phyloP scores from a whole-genome alignment of 2,113 vertebrate species.

The Todiramphus chloris region DNA sequence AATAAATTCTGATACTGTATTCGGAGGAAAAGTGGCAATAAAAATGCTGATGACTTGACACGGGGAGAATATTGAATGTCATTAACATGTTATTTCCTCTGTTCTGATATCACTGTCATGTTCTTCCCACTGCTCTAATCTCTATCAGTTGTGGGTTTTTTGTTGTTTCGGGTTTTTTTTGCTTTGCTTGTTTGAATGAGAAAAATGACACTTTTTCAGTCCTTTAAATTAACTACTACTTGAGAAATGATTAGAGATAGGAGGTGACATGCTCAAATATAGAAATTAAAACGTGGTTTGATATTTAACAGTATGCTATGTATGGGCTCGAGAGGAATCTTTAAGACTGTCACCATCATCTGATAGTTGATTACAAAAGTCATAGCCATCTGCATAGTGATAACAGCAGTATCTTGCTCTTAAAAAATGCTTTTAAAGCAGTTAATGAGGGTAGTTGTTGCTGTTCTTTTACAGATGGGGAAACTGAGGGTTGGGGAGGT shows the following conservation, averaged over 20 bases:
- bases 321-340: not conserved
- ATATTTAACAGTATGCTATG: slow-evolving; percentile 3
- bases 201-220: slow-evolving; percentile 57
- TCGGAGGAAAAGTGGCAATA: slow-evolving; percentile 80
- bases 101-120: slow-evolving; percentile 74
- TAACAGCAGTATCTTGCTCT: not conserved
- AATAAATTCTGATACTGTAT: slow-evolving; percentile 86
- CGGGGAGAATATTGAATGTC: slow-evolving; percentile 79
- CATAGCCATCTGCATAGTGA: slow-evolving; percentile 5
- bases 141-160: slow-evolving; percentile 26
- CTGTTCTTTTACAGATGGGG: not conserved
- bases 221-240: slow-evolving; percentile 65
- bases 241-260: slow-evolving; percentile 41
- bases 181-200: slow-evolving; percentile 52
- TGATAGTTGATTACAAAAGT: not conserved
- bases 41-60: slow-evolving; percentile 84
- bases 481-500: not conserved
- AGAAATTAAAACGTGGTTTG: slow-evolving; percentile 58
- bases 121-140: slow-evolving; percentile 67
- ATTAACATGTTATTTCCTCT: slow-evolving; percentile 81
- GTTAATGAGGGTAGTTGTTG: not conserved
- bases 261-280: slow-evolving; percentile 33
- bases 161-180: not conserved
- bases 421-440: not conserved
- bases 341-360: slow-evolving; percentile 11